phyloP scores from a whole-genome alignment of 2,113 vertebrate genomes.

The Gopherus evgoodei region DNA sequence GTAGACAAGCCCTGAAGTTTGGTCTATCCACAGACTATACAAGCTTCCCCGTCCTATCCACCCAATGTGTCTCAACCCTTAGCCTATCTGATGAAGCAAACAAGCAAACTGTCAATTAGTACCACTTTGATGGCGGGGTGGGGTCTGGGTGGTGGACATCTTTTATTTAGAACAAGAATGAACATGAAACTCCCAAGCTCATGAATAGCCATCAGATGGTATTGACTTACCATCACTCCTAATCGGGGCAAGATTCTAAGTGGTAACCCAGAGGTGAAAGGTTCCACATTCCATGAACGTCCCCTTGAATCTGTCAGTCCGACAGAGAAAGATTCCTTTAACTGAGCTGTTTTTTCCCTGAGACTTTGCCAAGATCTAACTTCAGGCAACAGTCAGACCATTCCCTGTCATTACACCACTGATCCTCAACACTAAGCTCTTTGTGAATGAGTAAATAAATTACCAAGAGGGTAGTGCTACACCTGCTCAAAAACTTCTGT shows the following conservation, averaged over 20 bases:
- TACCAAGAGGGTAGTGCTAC: fast-evolving
- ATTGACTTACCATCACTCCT: slow-evolving; percentile 22
- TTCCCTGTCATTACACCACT: background rate
- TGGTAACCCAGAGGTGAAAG: background rate
- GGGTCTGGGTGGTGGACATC: background rate
- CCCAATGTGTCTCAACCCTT: background rate
- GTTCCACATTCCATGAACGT: background rate
- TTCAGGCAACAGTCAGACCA: background rate
- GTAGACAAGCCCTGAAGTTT: too few species aligned
- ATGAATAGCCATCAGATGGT: background rate
- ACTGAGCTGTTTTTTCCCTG: background rate
- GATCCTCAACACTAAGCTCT: background rate
- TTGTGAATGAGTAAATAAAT: background rate
- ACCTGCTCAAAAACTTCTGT: background rate
- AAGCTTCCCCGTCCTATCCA: background rate
- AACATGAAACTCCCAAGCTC: background rate
- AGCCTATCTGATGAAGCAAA: background rate
- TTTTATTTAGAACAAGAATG: background rate
- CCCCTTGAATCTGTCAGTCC: background rate
- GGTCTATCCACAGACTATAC: too few species aligned
- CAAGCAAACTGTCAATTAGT: background rate
- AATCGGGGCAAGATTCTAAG: background rate
- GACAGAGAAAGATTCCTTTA: background rate
- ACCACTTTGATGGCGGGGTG: background rate
- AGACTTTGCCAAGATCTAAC: background rate